These are phyloP conservation scores for Mus pahari DNA, from an alignment of 2,113 vertebrate species.

Conservation along the genomic window DNA sequence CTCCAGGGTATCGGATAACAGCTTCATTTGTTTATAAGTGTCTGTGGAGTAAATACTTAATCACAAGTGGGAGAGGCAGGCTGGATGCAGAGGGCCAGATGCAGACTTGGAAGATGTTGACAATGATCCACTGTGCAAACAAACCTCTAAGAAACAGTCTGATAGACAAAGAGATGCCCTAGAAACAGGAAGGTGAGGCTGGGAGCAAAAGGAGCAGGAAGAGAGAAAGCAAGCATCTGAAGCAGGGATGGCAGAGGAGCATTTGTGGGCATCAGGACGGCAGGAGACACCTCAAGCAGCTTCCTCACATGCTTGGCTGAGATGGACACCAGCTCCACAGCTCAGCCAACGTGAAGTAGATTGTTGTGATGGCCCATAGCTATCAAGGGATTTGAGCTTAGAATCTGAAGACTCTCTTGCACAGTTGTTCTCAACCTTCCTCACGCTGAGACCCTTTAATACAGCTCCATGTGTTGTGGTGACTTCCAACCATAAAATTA, in stretches of 20 bases:
- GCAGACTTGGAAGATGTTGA: neutral
- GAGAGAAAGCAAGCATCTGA: neutral
- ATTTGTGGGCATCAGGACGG: too few relatives aligned
- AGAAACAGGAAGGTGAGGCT: neutral
- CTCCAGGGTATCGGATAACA: neutral
- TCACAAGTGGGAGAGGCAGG: neutral
- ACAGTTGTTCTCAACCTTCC: neutral
- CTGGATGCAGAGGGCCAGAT: neutral
- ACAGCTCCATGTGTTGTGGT: too few relatives aligned
- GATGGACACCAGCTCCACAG: neutral
- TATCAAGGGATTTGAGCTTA: neutral
- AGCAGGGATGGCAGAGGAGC: neutral
- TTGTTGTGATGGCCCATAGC: neutral
- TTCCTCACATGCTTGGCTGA: neutral
- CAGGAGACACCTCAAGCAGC: neutral
- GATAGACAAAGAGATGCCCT: neutral
- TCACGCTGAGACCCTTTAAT: too few relatives aligned
- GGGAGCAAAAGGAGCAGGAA: neutral
- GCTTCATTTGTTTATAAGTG: neutral
- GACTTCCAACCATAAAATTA: too few relatives aligned
- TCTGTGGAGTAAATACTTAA: neutral
- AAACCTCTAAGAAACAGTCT: neutral
- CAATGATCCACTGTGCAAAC: too few relatives aligned
- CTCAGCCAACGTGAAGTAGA: neutral
- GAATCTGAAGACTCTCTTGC: neutral